phyloP scores from a whole-genome alignment of 2,797 vertebrate genomes.

The Molothrus aeneus region DNA sequence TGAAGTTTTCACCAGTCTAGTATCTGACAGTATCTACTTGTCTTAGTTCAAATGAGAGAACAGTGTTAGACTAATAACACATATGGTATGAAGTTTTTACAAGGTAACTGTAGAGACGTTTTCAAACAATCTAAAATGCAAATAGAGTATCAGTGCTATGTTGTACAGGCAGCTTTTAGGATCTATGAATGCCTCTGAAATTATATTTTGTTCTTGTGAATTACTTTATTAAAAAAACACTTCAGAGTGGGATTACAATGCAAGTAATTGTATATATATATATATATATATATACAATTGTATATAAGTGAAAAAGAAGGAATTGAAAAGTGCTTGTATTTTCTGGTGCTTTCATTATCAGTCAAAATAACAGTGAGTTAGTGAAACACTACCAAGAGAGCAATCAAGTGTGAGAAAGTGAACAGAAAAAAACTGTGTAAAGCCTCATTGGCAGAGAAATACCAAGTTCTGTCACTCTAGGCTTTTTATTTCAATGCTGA shows the following conservation, averaged over 20 bases:
- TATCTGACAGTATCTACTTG: neutral
- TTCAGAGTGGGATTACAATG: conserved; percentile 42
- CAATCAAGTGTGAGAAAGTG: conserved; percentile 34
- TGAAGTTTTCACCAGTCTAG: neutral
- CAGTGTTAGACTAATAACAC: neutral
- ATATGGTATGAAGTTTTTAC: neutral
- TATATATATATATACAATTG: too few species aligned
- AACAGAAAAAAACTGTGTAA: conserved; percentile 48
- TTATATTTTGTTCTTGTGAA: conserved; percentile 61
- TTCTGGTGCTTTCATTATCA: conserved; percentile 62
- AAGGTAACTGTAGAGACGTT: neutral
- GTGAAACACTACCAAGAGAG: conserved; percentile 23
- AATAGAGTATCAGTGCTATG: conserved; percentile 60
- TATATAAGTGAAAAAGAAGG: conserved; percentile 59
- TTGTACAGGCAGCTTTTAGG: neutral
- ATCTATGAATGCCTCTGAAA: neutral
- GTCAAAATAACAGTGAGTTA: conserved; percentile 44
- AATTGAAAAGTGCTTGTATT: conserved; percentile 64
- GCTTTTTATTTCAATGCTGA: neutral
- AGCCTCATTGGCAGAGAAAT: conserved; percentile 5
- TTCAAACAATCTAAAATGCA: conserved; percentile 38
- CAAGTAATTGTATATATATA: neutral
- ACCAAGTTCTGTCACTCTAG: neutral
- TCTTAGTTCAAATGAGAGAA: neutral
- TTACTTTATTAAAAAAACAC: conserved; percentile 25